A percentile compares a stretch with the other conserved stretches of the same genome.
Conservation (phyloP, 2,113 vertebrate species). For the Oncorhynchus nerka region DNA sequence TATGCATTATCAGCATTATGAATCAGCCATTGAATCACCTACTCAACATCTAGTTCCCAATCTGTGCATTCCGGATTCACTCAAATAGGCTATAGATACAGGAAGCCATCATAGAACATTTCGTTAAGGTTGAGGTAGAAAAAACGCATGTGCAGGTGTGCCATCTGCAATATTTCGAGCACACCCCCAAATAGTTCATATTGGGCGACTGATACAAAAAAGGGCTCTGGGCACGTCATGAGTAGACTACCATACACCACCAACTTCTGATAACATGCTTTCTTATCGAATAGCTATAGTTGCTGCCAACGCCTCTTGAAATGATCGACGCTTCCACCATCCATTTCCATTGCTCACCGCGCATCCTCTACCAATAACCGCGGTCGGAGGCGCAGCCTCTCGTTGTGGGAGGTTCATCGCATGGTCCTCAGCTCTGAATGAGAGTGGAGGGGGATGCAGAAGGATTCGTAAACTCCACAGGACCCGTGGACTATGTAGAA, state of each 20-base stretch:
- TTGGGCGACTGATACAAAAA: too few relatives aligned
- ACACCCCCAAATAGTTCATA: too few relatives aligned
- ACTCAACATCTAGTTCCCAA: too few relatives aligned
- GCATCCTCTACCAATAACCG: conserved; percentile 24
- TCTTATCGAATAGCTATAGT: conserved; percentile 1
- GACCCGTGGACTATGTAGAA: conserved; percentile 10
- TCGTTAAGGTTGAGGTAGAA: too few relatives aligned
- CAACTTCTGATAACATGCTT: conserved; percentile 21
- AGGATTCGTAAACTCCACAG: conserved; percentile 29
- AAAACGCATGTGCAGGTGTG: too few relatives aligned
- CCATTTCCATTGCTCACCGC: conserved; percentile 18
- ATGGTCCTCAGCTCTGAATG: conserved; percentile 18
- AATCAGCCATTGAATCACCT: too few relatives aligned
- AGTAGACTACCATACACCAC: neutral
- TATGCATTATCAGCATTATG: too few relatives aligned
- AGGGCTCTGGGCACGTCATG: too few relatives aligned
- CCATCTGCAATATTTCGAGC: too few relatives aligned
- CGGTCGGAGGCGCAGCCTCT: conserved; percentile 10
- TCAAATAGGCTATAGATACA: too few relatives aligned
- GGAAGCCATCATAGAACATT: too few relatives aligned
- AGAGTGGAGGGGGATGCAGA: conserved; percentile 12
- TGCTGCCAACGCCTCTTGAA: conserved; percentile 22
- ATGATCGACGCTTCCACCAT: conserved; percentile 14
- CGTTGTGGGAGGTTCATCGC: conserved; percentile 20
- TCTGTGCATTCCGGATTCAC: too few relatives aligned